Conservation (phyloP, 2,888 invertebrate species). For the Panorpa germanica region DNA sequence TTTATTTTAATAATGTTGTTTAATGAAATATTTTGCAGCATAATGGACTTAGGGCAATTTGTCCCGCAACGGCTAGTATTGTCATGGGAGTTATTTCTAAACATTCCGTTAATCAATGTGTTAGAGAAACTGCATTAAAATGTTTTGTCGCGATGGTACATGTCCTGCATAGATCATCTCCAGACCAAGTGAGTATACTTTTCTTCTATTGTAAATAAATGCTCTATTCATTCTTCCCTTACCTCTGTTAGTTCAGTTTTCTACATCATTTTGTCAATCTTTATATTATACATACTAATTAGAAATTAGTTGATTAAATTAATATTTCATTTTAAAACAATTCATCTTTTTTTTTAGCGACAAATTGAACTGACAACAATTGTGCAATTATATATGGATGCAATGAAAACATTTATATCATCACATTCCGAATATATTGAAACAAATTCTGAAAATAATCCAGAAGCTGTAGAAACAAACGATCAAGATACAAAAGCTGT, state of each 20-base stretch:
- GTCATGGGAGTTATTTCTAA: slow-evolving; percentile 29
- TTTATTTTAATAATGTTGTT: slow-evolving; percentile 17
- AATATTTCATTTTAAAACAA: slow-evolving; percentile 8
- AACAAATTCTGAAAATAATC: slow-evolving; percentile 17
- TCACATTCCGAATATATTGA: slow-evolving; percentile 14
- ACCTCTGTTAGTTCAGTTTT: too few species aligned
- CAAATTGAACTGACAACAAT: slow-evolving; percentile 32
- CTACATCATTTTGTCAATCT: slow-evolving; percentile 5
- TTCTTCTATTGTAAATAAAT: not conserved
- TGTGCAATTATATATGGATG: slow-evolving; percentile 24
- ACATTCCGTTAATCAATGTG: slow-evolving; percentile 21
- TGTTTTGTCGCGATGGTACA: slow-evolving; percentile 34
- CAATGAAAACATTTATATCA: slow-evolving; percentile 20
- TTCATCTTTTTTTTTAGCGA: slow-evolving; percentile 22
- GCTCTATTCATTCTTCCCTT: slow-evolving; percentile 6
- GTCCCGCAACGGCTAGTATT: slow-evolving; percentile 37
- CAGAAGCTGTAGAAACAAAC: slow-evolving; percentile 14
- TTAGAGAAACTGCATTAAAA: slow-evolving; percentile 27
- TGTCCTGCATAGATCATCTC: slow-evolving; percentile 32
- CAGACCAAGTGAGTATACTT: slow-evolving; percentile 25
- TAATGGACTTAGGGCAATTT: slow-evolving; percentile 38
- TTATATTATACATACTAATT: slow-evolving; percentile 1
- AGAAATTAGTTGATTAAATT: slow-evolving; percentile 5
- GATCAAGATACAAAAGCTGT: slow-evolving; percentile 21
- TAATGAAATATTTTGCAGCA: slow-evolving; percentile 20